phyloP scores from a whole-genome alignment of 2,113 vertebrate genomes.

The Vicugna pacos region DNA sequence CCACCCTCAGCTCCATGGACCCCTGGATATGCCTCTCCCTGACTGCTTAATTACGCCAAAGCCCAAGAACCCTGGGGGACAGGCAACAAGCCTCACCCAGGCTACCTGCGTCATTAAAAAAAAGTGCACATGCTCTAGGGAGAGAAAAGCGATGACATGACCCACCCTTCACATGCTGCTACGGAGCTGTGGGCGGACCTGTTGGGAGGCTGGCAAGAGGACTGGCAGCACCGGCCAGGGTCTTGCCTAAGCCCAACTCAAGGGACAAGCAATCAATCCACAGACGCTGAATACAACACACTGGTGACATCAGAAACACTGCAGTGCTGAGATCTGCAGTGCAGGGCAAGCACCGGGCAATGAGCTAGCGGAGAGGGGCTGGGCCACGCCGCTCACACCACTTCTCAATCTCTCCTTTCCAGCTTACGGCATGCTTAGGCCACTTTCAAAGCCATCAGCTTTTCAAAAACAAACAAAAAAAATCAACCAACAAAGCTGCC shows the following conservation, averaged over 20 bases:
- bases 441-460: conserved; percentile 59
- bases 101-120: neutral
- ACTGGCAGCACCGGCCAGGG: neutral
- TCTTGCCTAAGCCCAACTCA: neutral
- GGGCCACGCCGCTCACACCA: neutral
- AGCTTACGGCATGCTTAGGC: conserved; percentile 46
- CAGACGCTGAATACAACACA: neutral
- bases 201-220: neutral
- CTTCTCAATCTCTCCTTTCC: neutral
- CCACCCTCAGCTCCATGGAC: neutral
- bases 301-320: neutral
- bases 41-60: neutral
- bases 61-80: neutral
- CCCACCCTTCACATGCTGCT: conserved; percentile 3
- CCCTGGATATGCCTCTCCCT: neutral
- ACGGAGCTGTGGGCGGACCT: neutral
- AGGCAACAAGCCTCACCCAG: neutral
- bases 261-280: neutral
- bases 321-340: neutral
- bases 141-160: neutral
- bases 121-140: conserved; percentile 26
- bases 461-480: conserved; percentile 41
- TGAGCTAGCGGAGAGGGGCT: neutral
- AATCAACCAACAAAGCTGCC: conserved; percentile 24
- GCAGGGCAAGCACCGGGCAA: conserved; percentile 7